These are phyloP conservation scores for Tetragonula carbonaria DNA, from an alignment of 2,888 invertebrate species.

Conservation along the genomic window DNA sequence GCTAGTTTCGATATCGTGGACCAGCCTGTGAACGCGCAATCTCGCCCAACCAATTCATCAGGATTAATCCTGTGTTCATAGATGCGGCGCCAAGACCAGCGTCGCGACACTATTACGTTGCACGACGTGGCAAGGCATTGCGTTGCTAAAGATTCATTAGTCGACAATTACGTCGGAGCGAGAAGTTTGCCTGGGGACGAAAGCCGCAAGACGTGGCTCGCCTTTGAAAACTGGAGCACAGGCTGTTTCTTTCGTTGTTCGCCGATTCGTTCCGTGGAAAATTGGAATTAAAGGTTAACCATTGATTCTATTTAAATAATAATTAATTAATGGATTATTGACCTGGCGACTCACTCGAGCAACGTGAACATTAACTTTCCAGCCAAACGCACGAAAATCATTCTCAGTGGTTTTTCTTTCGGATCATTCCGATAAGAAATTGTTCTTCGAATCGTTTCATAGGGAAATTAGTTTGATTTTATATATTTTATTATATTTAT, in stretches of 20 bases:
- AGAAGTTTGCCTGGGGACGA: background rate
- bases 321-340: too few relatives aligned
- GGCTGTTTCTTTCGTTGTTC: background rate
- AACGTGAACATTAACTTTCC: too few relatives aligned
- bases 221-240: background rate
- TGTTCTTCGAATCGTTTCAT: too few relatives aligned
- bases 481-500: too few relatives aligned
- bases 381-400: too few relatives aligned
- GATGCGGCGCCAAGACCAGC: conserved; percentile 36
- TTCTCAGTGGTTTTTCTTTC: too few relatives aligned
- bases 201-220: background rate
- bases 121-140: background rate
- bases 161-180: background rate
- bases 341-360: too few relatives aligned
- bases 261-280: background rate
- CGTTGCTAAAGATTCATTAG: background rate
- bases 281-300: background rate
- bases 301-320: too few relatives aligned
- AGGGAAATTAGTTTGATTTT: too few relatives aligned
- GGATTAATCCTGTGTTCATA: conserved; percentile 69
- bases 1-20: conserved; percentile 45
- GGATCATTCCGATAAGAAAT: too few relatives aligned
- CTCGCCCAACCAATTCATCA: conserved; percentile 64
- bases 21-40: conserved; percentile 53
- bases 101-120: conserved; percentile 55